Evolutionary conservation across 2,797 vertebrate species (phyloP).

Genomic region (Fistularia tabacaria): DNA sequence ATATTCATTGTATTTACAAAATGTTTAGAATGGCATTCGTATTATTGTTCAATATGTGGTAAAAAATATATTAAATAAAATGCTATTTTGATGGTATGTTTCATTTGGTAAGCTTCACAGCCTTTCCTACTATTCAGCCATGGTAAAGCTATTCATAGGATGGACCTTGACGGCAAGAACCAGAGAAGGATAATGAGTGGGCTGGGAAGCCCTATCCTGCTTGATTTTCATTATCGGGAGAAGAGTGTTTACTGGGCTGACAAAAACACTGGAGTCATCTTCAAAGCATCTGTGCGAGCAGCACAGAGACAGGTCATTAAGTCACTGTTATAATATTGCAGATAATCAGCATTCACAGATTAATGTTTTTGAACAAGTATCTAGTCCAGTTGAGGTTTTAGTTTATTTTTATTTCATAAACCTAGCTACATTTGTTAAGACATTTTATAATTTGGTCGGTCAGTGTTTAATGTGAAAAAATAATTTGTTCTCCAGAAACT

Average conservation of each 20-base stretch:
- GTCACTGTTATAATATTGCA: background rate
- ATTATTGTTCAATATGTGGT: too few relatives aligned
- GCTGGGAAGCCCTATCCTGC: slow-evolving; percentile 72
- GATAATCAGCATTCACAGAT: background rate
- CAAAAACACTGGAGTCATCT: slow-evolving; percentile 77
- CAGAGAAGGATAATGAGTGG: slow-evolving; percentile 73
- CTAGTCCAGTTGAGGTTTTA: too few relatives aligned
- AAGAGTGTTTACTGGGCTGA: slow-evolving; percentile 87
- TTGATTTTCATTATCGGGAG: slow-evolving; percentile 84
- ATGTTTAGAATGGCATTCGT: too few relatives aligned
- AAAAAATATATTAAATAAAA: background rate
- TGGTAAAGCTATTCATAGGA: slow-evolving; percentile 82
- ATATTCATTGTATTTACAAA: too few relatives aligned
- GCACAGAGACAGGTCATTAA: slow-evolving; percentile 80
- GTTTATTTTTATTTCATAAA: too few relatives aligned
- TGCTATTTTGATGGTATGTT: slow-evolving; percentile 9
- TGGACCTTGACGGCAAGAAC: slow-evolving; percentile 81
- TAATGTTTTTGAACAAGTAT: too few relatives aligned
- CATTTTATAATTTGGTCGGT: background rate
- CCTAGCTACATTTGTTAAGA: background rate
- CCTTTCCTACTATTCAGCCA: slow-evolving; percentile 87
- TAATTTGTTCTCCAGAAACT: slow-evolving; percentile 74
- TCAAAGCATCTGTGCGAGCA: slow-evolving; percentile 79
- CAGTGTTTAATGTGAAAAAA: background rate
- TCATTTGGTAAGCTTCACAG: slow-evolving; percentile 68